A percentile compares a stretch with the other conserved stretches of the same genome.
Evolutionary conservation across 2,888 invertebrate genomes (phyloP).

Genomic region (Ceratothoa steindachneri): DNA sequence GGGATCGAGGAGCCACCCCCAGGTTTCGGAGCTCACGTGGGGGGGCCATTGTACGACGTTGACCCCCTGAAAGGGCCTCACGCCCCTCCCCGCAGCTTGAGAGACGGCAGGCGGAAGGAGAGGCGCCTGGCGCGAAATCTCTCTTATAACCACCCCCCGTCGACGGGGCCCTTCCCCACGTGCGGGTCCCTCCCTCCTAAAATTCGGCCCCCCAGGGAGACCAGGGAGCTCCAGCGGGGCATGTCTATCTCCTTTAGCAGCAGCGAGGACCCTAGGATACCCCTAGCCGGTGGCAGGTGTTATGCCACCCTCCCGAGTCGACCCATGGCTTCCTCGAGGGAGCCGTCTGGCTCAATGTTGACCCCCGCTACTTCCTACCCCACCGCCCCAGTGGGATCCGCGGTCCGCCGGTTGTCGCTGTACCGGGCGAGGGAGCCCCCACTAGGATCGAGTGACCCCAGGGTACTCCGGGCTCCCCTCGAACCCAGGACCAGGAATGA

Average conservation of each 20-base stretch:
- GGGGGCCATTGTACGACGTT: not conserved
- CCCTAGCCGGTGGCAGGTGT: not conserved
- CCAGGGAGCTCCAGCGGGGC: not conserved
- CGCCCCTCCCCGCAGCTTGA: not conserved
- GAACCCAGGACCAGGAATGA: not conserved
- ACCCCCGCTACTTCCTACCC: not conserved
- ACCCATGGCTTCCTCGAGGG: not conserved
- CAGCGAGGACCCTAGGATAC: not conserved
- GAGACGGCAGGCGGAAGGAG: conserved; percentile 8
- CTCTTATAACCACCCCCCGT: not conserved
- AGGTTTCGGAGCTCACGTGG: conserved; percentile 5
- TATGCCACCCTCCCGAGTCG: not conserved
- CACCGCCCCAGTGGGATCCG: not conserved
- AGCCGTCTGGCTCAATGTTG: not conserved
- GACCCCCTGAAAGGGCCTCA: not conserved
- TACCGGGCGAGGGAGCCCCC: conserved; percentile 2
- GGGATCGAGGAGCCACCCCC: not conserved
- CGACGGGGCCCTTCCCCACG: not conserved
- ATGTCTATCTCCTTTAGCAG: not conserved
- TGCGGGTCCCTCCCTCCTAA: not conserved
- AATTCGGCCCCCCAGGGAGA: not conserved
- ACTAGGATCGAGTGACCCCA: too few species aligned
- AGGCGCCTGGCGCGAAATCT: not conserved
- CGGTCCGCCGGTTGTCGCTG: not conserved
- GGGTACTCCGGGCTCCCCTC: not conserved